Percentiles rank a stretch among this genome's conserved stretches.
Conservation (phyloP, 2,888 invertebrate genomes). For the Physocephala rufipes region DNA sequence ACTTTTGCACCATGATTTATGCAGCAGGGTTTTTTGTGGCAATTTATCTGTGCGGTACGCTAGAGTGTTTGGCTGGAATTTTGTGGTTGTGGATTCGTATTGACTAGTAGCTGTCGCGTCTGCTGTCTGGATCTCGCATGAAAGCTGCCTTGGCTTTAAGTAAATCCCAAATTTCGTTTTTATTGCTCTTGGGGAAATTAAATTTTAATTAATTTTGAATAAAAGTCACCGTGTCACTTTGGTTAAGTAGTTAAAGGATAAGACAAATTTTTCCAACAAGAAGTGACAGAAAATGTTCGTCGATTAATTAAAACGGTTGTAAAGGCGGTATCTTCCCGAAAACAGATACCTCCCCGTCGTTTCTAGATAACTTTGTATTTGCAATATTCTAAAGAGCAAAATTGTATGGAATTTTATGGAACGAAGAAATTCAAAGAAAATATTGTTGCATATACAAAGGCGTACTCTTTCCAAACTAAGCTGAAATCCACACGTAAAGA, state of each 20-base stretch:
- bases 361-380: too few species aligned
- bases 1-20: slow-evolving; percentile 31
- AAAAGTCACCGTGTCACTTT: background rate
- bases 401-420: too few species aligned
- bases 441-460: background rate
- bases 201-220: slow-evolving; percentile 6
- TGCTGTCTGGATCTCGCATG: too few species aligned
- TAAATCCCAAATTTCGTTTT: too few species aligned
- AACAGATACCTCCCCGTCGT: too few species aligned
- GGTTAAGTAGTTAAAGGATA: background rate
- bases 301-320: too few species aligned
- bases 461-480: too few species aligned
- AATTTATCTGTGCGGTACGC: background rate
- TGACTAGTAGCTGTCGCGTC: background rate
- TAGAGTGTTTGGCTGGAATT: background rate
- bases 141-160: too few species aligned
- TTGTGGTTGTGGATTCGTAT: background rate
- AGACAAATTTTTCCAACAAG: background rate
- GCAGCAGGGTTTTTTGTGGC: slow-evolving; percentile 22
- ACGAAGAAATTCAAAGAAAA: background rate
- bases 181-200: background rate
- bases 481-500: too few species aligned
- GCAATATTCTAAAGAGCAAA: too few species aligned
- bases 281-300: too few species aligned
- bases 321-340: too few species aligned